Evolutionary conservation across 2,113 vertebrate genomes (phyloP), one percentile per base, ranked within the genome.

Genomic region (Eretmochelys imbricata): DNA sequence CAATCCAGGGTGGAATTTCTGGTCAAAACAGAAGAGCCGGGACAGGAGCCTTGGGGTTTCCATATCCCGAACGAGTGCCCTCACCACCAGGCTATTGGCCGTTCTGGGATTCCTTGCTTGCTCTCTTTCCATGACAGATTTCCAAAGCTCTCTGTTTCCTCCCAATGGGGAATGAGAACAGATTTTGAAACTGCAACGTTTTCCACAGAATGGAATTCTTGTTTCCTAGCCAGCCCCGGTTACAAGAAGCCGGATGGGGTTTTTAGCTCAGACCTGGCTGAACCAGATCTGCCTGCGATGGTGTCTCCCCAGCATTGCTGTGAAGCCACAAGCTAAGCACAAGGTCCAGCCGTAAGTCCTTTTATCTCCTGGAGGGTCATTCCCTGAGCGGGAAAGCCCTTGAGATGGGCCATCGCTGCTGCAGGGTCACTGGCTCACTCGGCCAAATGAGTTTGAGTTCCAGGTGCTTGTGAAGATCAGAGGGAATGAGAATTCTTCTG

Each of bases 281-380:
- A 16, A 81, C 8, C 0, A 38, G 20, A 69, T 11, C 35, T 17
- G 17, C 19, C 31, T 25, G 4, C 38, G 24, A 29, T 17, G 31
- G 13, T 16, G 14, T 65, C 31, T 65, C 57, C 48, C 0, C 10
- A 0, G 8, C 1, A 0, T 5, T 72, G 65, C 62, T 85, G 84
- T 22, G 19, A 24, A 24, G 9, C 10, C 5, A 29, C 48, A 59
- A 89, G 25, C 38, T 7, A 20, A 14, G 29, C 11, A 88, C 27
- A 11, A 42, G 38, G n/a, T 42, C 22, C 86, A 46, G 1, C 4
- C 62, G 29, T 65, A 89, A 80, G 53, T 62, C 62, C 53, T 16
- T 19, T 84, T 31, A 55, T 55, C n/a, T 51, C 62, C n/a, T 9
- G 55, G 46, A n/a, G 27, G 9, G 31, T 69, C 42, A 69, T 72